A percentile compares a stretch with the other conserved stretches of the same genome.
Evolutionary conservation across 2,888 invertebrate genomes (phyloP).

Genomic region (Aleiodes leptofemur): DNA sequence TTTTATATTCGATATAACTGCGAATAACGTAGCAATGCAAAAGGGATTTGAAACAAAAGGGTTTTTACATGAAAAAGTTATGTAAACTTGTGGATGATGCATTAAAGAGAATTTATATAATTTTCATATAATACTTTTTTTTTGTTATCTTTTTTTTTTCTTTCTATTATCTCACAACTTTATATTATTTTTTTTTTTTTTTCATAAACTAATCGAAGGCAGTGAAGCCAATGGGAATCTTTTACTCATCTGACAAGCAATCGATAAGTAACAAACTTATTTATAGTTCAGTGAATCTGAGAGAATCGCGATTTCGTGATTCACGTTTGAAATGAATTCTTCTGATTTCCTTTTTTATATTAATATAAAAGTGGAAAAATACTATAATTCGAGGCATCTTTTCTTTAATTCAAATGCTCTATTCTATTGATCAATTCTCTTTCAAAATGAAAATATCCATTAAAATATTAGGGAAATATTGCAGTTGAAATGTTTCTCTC

Average conservation of each 20-base stretch:
- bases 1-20: slow-evolving; percentile 21
- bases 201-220: slow-evolving; percentile 56
- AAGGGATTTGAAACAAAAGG: slow-evolving; percentile 18
- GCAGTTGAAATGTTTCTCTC: no score
- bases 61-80: neutral
- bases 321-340: slow-evolving; percentile 50
- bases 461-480: neutral
- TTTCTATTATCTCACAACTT: neutral
- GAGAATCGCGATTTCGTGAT: slow-evolving; percentile 58
- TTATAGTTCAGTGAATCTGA: slow-evolving; percentile 55
- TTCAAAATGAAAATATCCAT: no score
- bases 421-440: no score
- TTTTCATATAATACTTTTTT: neutral
- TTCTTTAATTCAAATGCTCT: slow-evolving; percentile 31
- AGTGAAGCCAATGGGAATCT: slow-evolving; percentile 57
- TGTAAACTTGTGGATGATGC: neutral
- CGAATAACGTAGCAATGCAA: slow-evolving; percentile 25
- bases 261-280: slow-evolving; percentile 56
- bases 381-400: neutral
- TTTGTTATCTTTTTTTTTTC: neutral
- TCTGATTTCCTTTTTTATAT: slow-evolving; percentile 39
- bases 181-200: slow-evolving; percentile 20
- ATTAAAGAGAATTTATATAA: slow-evolving; percentile 10
- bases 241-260: slow-evolving; percentile 58
- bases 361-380: slow-evolving; percentile 34